Evolutionary conservation across 2,888 invertebrate species (phyloP), one percentile per base, ranked within the genome.

Genomic region (Diarsia dahlii): DNA sequence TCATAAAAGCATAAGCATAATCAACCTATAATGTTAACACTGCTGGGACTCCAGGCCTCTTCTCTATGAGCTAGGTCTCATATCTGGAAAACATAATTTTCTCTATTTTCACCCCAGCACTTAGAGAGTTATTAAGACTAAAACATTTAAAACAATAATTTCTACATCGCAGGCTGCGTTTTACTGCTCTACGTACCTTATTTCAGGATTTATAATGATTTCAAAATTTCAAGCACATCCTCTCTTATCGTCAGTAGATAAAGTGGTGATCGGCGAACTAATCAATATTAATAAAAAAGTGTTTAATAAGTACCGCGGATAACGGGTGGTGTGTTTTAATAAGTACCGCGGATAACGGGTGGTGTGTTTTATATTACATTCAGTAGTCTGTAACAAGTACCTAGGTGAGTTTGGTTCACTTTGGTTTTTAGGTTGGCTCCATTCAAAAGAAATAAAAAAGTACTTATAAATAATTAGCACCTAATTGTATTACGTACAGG

Each of bases 401-500:
- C 2, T 28, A 23, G 15, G 58, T 34, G 28, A 28, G 10, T 34
- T 18, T 34, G 0, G 9, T 18, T 60, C 18, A 10, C 18, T 60
- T 60, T 18, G 10, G 10, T 18, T 34, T 58, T 34, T 60, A 34
- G 39, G n/a, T 63, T 45, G 15, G 18, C 39, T 50, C 23, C n/a
- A 39, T 63, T 74, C 13, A 45, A 48, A 46, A 23, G 0, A 34
- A 60, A 62, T 52, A 10, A 46, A 28, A 60, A 1, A 15, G 50
- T 39, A 23, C n/a, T 56, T 56, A 23, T 15, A 56, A 56, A 3
- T 20, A n/a, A 28, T 13, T 62, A 63, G 58, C 48, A 54, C 46
- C 65, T 45, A 72, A 62, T 76, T 48, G 58, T 62, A 66, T 50
- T 20, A 75, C 62, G 54, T 54, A 48, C 66, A 76, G 23, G 48